Percentiles rank a stretch among this genome's conserved stretches.
Evolutionary conservation across 2,113 vertebrate genomes (phyloP).

Genomic region (Hipposideros armiger): DNA sequence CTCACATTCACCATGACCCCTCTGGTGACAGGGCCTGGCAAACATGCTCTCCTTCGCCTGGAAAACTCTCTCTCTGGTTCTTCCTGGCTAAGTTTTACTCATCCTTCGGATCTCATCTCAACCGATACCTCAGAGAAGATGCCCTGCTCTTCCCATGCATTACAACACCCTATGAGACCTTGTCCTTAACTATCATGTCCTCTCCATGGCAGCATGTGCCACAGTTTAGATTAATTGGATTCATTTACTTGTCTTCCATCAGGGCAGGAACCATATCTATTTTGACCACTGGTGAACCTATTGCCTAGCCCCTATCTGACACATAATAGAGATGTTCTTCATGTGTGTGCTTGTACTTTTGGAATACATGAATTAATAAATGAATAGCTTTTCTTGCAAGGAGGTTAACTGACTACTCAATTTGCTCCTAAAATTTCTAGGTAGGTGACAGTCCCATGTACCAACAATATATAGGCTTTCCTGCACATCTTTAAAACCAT

Average conservation of each 20-base stretch:
- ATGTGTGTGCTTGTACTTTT: neutral
- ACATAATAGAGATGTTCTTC: neutral
- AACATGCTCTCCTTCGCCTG: neutral
- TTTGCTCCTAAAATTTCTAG: neutral
- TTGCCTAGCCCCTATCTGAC: neutral
- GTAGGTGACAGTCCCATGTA: neutral
- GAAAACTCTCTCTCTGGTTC: neutral
- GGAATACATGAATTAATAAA: neutral
- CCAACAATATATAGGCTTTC: neutral
- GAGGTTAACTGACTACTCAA: neutral
- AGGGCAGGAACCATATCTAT: neutral
- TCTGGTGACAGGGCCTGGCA: neutral
- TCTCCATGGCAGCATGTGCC: neutral
- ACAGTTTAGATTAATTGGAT: neutral
- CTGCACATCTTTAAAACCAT: neutral
- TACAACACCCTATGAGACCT: neutral
- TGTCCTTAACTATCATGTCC: neutral
- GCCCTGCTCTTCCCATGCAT: neutral
- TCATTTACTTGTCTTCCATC: neutral
- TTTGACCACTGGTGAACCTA: neutral
- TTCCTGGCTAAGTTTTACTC: neutral
- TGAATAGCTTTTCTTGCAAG: constrained; percentile 3
- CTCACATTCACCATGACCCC: neutral
- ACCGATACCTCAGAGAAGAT: neutral
- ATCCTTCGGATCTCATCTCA: neutral